Conservation (phyloP, 2,113 vertebrate species). For the Gymnocephalus cernua region DNA sequence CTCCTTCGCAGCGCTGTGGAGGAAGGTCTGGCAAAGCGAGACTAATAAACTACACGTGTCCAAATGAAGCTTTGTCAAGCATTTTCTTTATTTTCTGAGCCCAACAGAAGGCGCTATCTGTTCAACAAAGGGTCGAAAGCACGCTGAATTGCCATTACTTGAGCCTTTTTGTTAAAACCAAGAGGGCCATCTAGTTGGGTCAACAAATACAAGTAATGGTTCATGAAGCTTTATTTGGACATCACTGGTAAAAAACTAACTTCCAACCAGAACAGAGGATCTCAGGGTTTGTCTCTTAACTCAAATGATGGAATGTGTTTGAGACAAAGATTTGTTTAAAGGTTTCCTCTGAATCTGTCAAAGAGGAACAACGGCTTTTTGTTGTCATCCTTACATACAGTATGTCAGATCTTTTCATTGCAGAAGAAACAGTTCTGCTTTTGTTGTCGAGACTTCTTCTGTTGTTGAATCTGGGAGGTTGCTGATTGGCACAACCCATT, state of each 20-base stretch:
- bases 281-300: background rate
- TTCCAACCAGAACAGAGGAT: background rate
- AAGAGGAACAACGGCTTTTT: conserved; percentile 37
- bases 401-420: conserved; percentile 41
- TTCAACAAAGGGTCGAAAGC: too few species aligned
- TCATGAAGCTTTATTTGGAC: too few species aligned
- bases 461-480: conserved; percentile 39
- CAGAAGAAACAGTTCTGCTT: conserved; percentile 38
- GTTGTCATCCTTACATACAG: conserved; percentile 26
- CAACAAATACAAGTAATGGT: too few species aligned
- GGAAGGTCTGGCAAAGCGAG: too few species aligned
- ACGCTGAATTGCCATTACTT: too few species aligned
- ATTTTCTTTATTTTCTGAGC: too few species aligned
- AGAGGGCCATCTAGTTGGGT: too few species aligned
- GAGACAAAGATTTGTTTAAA: conserved; percentile 54
- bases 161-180: too few species aligned
- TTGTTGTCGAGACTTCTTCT: conserved; percentile 39
- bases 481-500: conserved; percentile 37
- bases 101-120: too few species aligned
- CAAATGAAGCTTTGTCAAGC: too few species aligned
- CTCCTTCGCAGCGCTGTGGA: too few species aligned
- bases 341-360: conserved; percentile 31
- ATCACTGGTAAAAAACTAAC: background rate
- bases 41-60: too few species aligned
- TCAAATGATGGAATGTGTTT: conserved; percentile 18